A percentile compares a stretch with the other conserved stretches of the same genome.
Conservation (phyloP, 2,888 invertebrate species). For the Perdita meconis region DNA sequence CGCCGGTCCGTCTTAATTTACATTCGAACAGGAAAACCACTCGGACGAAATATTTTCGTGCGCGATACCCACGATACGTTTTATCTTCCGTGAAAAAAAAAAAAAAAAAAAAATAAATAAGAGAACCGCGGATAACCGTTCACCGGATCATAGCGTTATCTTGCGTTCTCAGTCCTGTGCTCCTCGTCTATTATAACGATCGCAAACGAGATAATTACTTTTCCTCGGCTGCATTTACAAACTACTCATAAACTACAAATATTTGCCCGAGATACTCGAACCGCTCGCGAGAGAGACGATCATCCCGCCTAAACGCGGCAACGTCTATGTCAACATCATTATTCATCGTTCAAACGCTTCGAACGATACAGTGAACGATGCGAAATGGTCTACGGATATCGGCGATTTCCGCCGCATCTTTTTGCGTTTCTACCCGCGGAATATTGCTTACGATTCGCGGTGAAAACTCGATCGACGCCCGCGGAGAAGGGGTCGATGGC, state of each 20-base stretch:
- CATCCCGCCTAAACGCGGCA: slow-evolving; percentile 46
- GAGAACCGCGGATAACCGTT: not conserved
- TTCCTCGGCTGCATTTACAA: slow-evolving; percentile 30
- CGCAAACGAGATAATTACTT: slow-evolving; percentile 42
- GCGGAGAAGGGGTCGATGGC: too few relatives aligned
- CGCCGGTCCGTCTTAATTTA: too few relatives aligned
- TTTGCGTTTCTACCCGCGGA: too few relatives aligned
- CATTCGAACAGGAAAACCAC: too few relatives aligned
- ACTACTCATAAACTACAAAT: slow-evolving; percentile 52
- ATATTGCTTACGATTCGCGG: not conserved
- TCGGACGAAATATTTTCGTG: too few relatives aligned
- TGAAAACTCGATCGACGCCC: too few relatives aligned
- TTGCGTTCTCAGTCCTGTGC: too few relatives aligned
- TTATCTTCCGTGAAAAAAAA: too few relatives aligned
- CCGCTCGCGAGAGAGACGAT: slow-evolving; percentile 44
- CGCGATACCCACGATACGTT: too few relatives aligned
- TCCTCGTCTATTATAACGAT: slow-evolving; percentile 32
- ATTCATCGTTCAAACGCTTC: slow-evolving; percentile 53
- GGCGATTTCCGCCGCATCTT: not conserved
- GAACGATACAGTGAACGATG: slow-evolving; percentile 30
- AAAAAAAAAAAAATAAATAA: too few relatives aligned
- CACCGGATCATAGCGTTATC: not conserved
- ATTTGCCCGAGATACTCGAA: slow-evolving; percentile 50
- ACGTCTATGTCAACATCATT: slow-evolving; percentile 56
- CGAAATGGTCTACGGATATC: slow-evolving; percentile 9